Base-by-base conservation (phyloP, 2,797 vertebrate genomes). In the Sciaenops ocellatus region DNA sequence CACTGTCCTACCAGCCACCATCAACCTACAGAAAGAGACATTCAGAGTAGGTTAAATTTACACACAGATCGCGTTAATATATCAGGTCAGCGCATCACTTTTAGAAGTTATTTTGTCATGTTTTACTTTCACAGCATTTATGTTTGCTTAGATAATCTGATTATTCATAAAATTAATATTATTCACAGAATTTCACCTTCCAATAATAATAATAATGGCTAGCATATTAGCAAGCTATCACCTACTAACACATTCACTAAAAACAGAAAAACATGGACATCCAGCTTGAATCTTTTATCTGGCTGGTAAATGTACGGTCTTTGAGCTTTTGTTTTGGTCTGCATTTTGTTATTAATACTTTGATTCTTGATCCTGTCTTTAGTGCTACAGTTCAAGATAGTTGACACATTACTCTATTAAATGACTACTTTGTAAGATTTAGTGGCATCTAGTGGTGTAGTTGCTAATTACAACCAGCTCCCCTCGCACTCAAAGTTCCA, bases 1-100 rank as follows among this genome's bases (percentile, higher is more conserved):
- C 61, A n/a, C 57, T 30, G 87, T 91, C 89, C 86, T 86, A 92
- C 81, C 84, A 92, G 85, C 90, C 77, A 72, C 89, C 93, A 4
- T 87, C 69, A 71, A 69, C 73, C 87, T 90, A 17, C 30, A 76
- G 6, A 59, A 16, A 85, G 56, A 83, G 17, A 79, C 26, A 44
- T 65, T 10, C 26, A 26, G 20, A 7, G 51, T 24, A 66, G 47
- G 51, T 12, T 50, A 30, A 30, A 30, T 30, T 1, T 30, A 30
- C 30, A 30, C 44, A 51, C 30, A n/a, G 17, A 50, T 16, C 0
- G 1, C 16, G 34, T 44, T 16, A 11, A n/a, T 28, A 6, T 20
- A 20, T 28, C 17, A 16, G 24, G 46, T 38, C 46, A 47, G 2
- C 4, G 9, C 61, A 63, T 7, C 3, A 46, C 10, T 8, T 34